Percentiles rank a stretch among this genome's conserved stretches.
Conservation (phyloP, 2,888 invertebrate species). For the Mongoloraphidia duomilia region DNA sequence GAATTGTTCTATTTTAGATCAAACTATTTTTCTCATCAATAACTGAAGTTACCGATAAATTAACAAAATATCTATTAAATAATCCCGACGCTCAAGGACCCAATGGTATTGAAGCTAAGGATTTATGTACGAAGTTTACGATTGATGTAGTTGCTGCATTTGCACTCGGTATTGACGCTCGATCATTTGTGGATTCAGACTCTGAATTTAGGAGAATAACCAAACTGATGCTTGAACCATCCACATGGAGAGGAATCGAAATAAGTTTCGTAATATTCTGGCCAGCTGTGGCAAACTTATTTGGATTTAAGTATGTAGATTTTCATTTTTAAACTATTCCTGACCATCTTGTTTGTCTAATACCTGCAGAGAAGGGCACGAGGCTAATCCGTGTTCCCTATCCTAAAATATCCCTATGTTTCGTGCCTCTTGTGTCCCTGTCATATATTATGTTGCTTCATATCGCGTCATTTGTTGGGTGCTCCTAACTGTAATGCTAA, state of each 20-base stretch:
- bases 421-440: too few relatives aligned
- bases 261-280: slow-evolving; percentile 2
- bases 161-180: slow-evolving; percentile 10
- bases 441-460: too few relatives aligned
- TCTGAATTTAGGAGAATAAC: slow-evolving; percentile 9
- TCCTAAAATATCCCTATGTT: too few relatives aligned
- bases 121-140: slow-evolving; percentile 7
- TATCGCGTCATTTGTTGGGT: too few relatives aligned
- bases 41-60: background rate
- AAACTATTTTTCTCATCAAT: slow-evolving; percentile 1
- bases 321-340: background rate
- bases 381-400: too few relatives aligned
- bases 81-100: background rate
- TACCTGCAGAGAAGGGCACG: too few relatives aligned
- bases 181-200: slow-evolving; percentile 9
- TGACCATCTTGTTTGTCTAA: background rate
- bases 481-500: too few relatives aligned
- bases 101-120: slow-evolving; percentile 1
- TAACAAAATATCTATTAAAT: background rate
- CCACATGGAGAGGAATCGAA: background rate
- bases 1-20: background rate
- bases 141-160: slow-evolving; percentile 10
- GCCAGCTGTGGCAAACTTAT: slow-evolving; percentile 2
- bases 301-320: slow-evolving; percentile 1
- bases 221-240: slow-evolving; percentile 7